Evolutionary conservation across 2,888 invertebrate species (phyloP), one percentile per base, ranked within the genome.

Genomic region (Osmoderma eremita): DNA sequence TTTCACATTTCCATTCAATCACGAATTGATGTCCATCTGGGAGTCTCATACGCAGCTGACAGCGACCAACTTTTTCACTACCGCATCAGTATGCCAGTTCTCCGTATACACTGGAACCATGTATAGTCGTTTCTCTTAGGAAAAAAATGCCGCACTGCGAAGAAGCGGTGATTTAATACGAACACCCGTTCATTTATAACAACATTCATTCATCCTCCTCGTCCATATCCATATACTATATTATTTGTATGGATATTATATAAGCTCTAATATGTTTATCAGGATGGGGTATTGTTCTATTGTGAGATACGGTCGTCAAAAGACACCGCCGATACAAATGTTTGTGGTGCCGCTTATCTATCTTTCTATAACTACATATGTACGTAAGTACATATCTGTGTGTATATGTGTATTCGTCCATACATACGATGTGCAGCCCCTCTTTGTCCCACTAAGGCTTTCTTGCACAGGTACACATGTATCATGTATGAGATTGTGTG

Each of bases 231-330:
- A 58, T 13, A 24, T 24, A 58, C 58, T 8, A 2, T 30, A 58
- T 58, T 45, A 58, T 58, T 58, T 45, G 45, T 58, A 45, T 58
- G 58, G 58, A 58, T 58, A 58, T 45, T 58, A 67, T 69, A 72
- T 72, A 70, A 71, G 71, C 68, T 72, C 67, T 70, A 72, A 71
- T 70, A 65, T 73, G 71, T 73, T 74, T 70, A 68, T 70, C 69
- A 70, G 71, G 71, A 72, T 71, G 72, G 67, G 70, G 71, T 70
- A 74, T 74, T 74, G 74, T 74, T 74, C 74, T 72, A 74, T 74
- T 74, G 74, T 74, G 69, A 72, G 69, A 66, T 68, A 67, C 68
- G 38, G 36, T 67, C 69, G 70, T 72, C 71, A 73, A 70, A 74
- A 66, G 72, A 71, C 69, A 71, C 74, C 74, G 74, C 71, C 72